Evolutionary conservation across 1,140 invertebrate species (phyloP).

Genomic region (Drosophila pseudoobscura): DNA sequence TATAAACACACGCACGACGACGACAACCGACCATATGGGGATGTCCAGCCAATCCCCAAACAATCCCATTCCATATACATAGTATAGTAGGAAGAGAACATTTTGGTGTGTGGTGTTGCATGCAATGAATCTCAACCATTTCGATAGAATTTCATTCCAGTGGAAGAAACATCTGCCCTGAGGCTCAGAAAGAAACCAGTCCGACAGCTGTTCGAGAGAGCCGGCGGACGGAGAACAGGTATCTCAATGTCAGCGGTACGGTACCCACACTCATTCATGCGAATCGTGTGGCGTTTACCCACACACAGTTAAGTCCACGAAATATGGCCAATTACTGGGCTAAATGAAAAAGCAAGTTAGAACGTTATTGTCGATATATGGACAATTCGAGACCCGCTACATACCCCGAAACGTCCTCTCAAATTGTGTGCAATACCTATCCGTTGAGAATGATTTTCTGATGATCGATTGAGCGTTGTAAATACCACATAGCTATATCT

Average conservation of each 20-base stretch:
- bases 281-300: constrained; percentile 45
- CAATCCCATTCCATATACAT: not conserved
- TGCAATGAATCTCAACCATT: constrained; percentile 20
- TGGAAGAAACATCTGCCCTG: constrained; percentile 51
- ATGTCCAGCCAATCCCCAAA: constrained; percentile 4
- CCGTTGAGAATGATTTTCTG: too few relatives aligned
- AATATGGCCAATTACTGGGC: constrained; percentile 30
- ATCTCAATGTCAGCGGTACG: constrained; percentile 52
- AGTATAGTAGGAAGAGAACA: not conserved
- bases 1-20: not conserved
- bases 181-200: constrained; percentile 53
- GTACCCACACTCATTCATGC: constrained; percentile 61
- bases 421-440: too few relatives aligned
- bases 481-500: not conserved
- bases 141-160: constrained; percentile 17
- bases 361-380: too few relatives aligned
- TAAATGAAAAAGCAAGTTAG: constrained; percentile 19
- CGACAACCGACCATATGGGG: not conserved
- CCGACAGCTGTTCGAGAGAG: constrained; percentile 61
- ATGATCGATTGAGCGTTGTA: too few relatives aligned
- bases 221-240: constrained; percentile 38
- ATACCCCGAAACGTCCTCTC: too few relatives aligned
- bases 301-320: constrained; percentile 33
- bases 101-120: not conserved
- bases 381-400: too few relatives aligned